Percentiles rank a stretch among this genome's conserved stretches.
Evolutionary conservation across 2,797 vertebrate genomes (phyloP).

Genomic region (Macropus fuliginosus): DNA sequence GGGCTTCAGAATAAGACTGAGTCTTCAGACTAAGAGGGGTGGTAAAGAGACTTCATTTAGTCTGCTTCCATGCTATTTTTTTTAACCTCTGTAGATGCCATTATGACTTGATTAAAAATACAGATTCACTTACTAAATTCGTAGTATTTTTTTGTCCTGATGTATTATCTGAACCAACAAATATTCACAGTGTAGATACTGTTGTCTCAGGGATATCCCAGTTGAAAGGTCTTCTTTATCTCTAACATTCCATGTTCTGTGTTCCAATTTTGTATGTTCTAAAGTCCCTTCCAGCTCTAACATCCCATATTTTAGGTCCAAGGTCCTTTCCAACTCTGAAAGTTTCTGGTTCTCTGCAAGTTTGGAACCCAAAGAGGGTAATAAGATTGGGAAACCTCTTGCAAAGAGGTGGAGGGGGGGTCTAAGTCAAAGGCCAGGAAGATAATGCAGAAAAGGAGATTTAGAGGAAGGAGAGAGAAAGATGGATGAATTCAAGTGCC

Average conservation of each 20-base stretch:
- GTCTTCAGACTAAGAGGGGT: neutral
- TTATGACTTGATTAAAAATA: neutral
- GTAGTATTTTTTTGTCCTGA: neutral
- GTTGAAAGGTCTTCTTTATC: neutral
- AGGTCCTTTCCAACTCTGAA: neutral
- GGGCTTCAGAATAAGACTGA: neutral
- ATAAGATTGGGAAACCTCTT: neutral
- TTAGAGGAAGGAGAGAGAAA: neutral
- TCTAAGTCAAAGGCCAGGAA: neutral
- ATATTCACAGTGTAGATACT: neutral
- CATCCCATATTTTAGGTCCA: neutral
- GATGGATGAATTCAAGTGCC: neutral
- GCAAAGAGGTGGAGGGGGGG: neutral
- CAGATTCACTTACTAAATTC: neutral
- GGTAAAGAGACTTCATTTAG: neutral
- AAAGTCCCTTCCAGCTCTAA: neutral
- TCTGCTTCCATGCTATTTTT: neutral
- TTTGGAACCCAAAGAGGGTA: neutral
- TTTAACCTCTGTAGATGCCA: neutral
- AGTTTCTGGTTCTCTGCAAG: neutral
- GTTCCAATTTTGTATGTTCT: neutral
- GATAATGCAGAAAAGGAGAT: neutral
- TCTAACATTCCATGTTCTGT: neutral
- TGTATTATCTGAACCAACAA: neutral
- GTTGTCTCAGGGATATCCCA: neutral